A percentile compares a stretch with the other conserved stretches of the same genome.
These are phyloP conservation scores for Tokudaia muenninki DNA, from an alignment of 2,797 vertebrate genomes.

Conservation along the genomic window DNA sequence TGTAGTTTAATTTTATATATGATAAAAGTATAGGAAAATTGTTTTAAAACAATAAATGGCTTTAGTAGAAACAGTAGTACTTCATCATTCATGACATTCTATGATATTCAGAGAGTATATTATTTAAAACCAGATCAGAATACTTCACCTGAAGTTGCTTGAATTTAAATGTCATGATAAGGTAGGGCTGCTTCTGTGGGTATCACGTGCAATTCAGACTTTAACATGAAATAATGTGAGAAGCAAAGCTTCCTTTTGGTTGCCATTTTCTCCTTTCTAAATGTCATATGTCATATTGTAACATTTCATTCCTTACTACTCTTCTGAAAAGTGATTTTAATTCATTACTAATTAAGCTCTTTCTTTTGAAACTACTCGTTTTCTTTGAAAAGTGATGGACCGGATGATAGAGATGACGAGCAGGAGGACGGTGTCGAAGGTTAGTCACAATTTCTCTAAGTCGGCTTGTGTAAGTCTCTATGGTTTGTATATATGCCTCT, in stretches of 20 bases:
- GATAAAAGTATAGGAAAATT: conserved; percentile 57
- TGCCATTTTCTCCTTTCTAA: conserved; percentile 78
- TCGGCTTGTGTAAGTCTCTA: neutral
- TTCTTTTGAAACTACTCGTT: conserved; percentile 63
- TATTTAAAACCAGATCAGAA: conserved; percentile 66
- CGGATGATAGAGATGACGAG: conserved; percentile 95
- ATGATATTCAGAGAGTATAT: conserved; percentile 44
- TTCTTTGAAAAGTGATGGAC: conserved; percentile 91
- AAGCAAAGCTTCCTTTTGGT: conserved; percentile 87
- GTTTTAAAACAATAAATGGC: conserved; percentile 55
- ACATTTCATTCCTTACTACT: conserved; percentile 72
- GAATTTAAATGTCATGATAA: conserved; percentile 47
- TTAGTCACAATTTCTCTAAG: conserved; percentile 82
- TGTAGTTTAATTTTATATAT: conserved; percentile 60
- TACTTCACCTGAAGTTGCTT: conserved; percentile 70
- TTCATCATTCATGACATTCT: conserved; percentile 66
- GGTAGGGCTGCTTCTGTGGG: conserved; percentile 62
- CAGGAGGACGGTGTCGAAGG: conserved; percentile 92
- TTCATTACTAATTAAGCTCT: conserved; percentile 51
- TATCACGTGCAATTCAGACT: conserved; percentile 71
- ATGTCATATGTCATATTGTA: conserved; percentile 76
- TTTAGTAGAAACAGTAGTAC: conserved; percentile 57
- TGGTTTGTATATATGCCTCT: conserved; percentile 41
- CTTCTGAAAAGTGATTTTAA: conserved; percentile 77
- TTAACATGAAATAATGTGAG: conserved; percentile 87